Conservation (phyloP, 2,113 vertebrate species). For the Myrmecobius fasciatus region DNA sequence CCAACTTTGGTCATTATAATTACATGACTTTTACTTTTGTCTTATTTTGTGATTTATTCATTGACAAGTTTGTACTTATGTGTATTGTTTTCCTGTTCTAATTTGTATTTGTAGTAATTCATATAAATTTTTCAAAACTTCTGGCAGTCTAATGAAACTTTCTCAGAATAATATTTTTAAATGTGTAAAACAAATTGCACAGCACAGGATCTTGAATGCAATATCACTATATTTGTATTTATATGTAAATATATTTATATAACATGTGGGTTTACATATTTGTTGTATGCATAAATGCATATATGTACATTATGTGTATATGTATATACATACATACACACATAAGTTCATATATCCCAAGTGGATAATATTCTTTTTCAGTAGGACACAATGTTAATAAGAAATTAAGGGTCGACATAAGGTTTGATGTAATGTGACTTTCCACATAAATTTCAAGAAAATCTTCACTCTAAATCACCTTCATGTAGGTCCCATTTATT, state of each 20-base stretch:
- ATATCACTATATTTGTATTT: background rate
- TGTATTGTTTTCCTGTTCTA: background rate
- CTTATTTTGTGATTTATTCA: background rate
- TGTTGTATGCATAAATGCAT: too few species aligned
- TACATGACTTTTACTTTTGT: background rate
- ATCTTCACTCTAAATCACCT: too few species aligned
- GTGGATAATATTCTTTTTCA: background rate
- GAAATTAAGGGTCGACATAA: background rate
- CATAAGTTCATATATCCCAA: background rate
- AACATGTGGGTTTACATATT: too few species aligned
- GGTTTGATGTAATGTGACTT: background rate
- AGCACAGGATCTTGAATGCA: background rate
- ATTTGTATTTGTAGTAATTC: background rate
- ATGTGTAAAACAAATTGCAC: background rate
- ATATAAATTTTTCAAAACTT: background rate
- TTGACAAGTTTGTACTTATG: background rate
- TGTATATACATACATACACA: too few species aligned
- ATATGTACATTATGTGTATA: too few species aligned
- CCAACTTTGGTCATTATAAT: background rate
- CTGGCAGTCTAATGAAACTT: background rate
- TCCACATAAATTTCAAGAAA: background rate
- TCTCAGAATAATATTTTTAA: background rate
- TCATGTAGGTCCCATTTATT: background rate
- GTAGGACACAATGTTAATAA: background rate
- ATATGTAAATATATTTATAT: background rate